phyloP scores from a whole-genome alignment of 1,140 invertebrate genomes.

The Drosophila paulistorum region DNA sequence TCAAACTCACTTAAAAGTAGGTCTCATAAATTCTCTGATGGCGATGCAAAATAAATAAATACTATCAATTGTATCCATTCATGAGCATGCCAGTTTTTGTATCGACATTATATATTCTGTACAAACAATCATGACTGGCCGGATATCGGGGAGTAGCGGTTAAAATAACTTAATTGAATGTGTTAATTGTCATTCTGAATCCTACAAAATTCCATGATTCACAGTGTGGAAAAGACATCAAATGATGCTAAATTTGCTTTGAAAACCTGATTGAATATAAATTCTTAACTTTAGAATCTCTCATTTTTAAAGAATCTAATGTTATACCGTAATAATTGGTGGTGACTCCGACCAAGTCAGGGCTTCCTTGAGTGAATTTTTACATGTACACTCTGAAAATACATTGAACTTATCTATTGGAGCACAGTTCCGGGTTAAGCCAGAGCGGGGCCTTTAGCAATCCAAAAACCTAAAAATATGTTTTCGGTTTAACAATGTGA shows the following conservation, averaged over 20 bases:
- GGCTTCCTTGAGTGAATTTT: too few relatives aligned
- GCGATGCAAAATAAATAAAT: not conserved
- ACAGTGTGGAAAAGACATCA: not conserved
- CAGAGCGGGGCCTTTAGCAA: too few relatives aligned
- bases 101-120: not conserved
- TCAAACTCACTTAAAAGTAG: constrained; percentile 43
- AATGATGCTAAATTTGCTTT: not conserved
- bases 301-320: too few relatives aligned
- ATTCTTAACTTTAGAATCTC: too few relatives aligned
- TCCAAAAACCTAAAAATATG: too few relatives aligned
- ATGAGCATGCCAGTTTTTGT: not conserved
- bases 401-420: too few relatives aligned
- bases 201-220: not conserved
- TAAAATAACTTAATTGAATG: not conserved
- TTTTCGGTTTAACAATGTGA: too few relatives aligned
- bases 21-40: constrained; percentile 53
- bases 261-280: too few relatives aligned
- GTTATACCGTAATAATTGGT: too few relatives aligned
- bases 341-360: too few relatives aligned
- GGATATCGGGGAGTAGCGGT: not conserved
- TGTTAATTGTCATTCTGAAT: constrained; percentile 2
- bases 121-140: constrained; percentile 2
- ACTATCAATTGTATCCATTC: not conserved
- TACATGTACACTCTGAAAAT: too few relatives aligned
- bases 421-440: too few relatives aligned